A percentile compares a stretch with the other conserved stretches of the same genome.
Evolutionary conservation across 64 coral and sea anemone species (phyloP).

Genomic region (Porites lutea): DNA sequence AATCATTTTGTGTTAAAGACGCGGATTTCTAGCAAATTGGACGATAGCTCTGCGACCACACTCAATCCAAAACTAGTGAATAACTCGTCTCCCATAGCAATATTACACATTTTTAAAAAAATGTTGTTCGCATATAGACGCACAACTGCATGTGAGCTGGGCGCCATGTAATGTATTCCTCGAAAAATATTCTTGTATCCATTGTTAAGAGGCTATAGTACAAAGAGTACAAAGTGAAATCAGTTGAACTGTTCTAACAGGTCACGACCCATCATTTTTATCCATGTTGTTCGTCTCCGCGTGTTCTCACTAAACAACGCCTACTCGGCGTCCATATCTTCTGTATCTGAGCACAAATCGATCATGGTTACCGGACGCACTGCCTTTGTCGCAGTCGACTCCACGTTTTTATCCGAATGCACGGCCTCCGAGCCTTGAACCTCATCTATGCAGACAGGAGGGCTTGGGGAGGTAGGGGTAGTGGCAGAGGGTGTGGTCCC

Average conservation of each 20-base stretch:
- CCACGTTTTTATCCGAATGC: not conserved
- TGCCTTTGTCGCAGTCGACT: not conserved
- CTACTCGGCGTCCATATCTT: not conserved
- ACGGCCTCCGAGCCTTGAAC: not conserved
- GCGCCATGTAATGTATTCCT: not conserved
- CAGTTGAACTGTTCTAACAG: not conserved
- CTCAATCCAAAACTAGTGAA: not conserved
- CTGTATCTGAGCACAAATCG: slow-evolving; percentile 39
- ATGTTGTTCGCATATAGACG: not conserved
- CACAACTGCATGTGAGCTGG: not conserved
- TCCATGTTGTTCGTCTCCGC: not conserved
- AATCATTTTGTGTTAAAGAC: not conserved
- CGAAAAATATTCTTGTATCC: slow-evolving; percentile 27
- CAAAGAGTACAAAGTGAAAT: not conserved
- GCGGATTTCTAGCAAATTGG: not conserved
- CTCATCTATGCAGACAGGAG: slow-evolving; percentile 19
- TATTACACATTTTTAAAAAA: slow-evolving; percentile 24
- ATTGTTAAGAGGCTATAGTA: not conserved
- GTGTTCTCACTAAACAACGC: not conserved
- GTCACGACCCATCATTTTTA: not conserved
- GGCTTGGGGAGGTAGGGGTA: slow-evolving; percentile 37
- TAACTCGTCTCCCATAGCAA: not conserved
- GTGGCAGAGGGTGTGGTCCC: slow-evolving; percentile 80
- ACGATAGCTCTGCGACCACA: not conserved
- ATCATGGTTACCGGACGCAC: not conserved